Base-by-base conservation (phyloP, 2,797 vertebrate genomes). In the Stomatorhinus walkeri region DNA sequence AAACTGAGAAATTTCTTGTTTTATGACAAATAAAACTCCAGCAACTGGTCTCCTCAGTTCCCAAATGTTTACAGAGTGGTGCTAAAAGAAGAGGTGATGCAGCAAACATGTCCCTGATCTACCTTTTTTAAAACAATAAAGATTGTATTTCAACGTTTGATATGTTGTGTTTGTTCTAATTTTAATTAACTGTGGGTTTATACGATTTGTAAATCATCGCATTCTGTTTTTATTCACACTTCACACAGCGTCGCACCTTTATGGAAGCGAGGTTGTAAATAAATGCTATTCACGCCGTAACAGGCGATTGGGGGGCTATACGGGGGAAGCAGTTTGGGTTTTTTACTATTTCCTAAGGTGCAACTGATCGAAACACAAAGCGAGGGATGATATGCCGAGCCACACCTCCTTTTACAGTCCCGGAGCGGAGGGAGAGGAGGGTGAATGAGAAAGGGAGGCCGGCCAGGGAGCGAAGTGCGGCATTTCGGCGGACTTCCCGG, bases 321-420 rank as follows among this genome's bases (percentile, higher is more conserved):
- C 19, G 0, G 10, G 61, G 61, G 61, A 28, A 32, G 24, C 24
- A 68, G 24, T 68, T 64, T 68, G 1, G 2, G 19, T 32, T 36
- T 79, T 79, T 79, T 79, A 40, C 72, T 43, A n/a, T 40, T 79
- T 79, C 32, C 36, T 79, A 43, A 79, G 14, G 68, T 76, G 68
- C 68, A 40, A 19, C 68, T 76, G 72, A 36, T 43, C 19, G 16
- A 79, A 79, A 43, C 72, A 43, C 72, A 68, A 32, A 43, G 72
- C 36, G 32, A 40, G 72, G 72, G 32, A 43, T 79, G 36, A n/a
- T 79, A 79, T n/a, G 32, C 72, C 36, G 72, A n/a, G 36, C 72
- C 72, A 79, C 72, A 40, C 72, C 72, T 79, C 72, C 68, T 72
- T 40, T 76, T 76, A 76, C 68, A 76, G 68, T 76, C 68, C 68